phyloP scores from a whole-genome alignment of 2,113 vertebrate species.

The Shinisaurus crocodilurus region DNA sequence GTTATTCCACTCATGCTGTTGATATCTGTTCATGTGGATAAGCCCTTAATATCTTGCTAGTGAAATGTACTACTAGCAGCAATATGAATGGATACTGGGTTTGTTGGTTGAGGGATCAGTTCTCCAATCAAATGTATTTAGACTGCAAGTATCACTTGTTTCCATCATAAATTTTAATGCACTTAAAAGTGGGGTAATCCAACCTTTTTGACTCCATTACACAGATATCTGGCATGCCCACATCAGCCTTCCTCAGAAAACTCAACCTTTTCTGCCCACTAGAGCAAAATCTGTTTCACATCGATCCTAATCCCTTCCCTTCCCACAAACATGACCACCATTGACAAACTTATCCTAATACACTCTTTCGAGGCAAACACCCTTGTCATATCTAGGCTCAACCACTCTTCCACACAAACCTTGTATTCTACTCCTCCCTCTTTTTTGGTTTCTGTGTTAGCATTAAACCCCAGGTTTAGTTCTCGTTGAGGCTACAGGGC shows the following conservation, averaged over 20 bases:
- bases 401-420: no score
- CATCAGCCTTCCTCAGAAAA: neutral
- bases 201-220: neutral
- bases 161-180: neutral
- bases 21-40: neutral
- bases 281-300: neutral
- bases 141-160: neutral
- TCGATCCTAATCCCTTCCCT: neutral
- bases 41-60: constrained; percentile 21
- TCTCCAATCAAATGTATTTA: neutral
- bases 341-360: neutral
- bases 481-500: no score
- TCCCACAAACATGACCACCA: neutral
- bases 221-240: neutral
- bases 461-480: no score
- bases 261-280: neutral
- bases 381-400: no score
- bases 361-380: no score
- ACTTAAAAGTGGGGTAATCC: neutral
- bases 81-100: constrained; percentile 25
- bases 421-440: no score
- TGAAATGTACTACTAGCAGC: constrained; percentile 44
- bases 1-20: neutral
- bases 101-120: neutral
- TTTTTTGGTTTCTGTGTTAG: no score